Evolutionary conservation across 2,797 vertebrate species (phyloP).

Genomic region (Dendrocincla fuliginosa): DNA sequence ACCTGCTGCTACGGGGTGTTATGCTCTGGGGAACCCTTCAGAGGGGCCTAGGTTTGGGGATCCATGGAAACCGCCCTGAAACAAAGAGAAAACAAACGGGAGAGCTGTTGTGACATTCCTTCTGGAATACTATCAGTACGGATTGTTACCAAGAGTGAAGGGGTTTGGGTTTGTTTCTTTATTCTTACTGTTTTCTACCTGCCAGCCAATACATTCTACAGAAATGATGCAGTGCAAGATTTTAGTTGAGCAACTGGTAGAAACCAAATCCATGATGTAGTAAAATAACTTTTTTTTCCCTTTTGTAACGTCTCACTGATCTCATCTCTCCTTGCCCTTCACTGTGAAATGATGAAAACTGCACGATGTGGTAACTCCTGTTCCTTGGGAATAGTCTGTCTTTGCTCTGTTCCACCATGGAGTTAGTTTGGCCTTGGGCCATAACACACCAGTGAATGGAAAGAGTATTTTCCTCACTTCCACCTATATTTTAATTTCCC

Average conservation of each 20-base stretch:
- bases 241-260: neutral
- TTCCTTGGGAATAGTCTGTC: constrained; percentile 33
- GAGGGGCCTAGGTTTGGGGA: constrained; percentile 44
- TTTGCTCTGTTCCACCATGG: neutral
- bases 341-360: constrained; percentile 44
- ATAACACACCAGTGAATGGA: neutral
- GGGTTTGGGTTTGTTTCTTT: neutral
- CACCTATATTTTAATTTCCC: neutral
- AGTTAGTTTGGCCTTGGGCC: neutral
- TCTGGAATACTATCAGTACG: constrained; percentile 42
- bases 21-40: constrained; percentile 19
- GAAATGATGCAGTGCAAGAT: neutral
- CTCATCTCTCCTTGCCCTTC: constrained; percentile 31
- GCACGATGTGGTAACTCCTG: constrained; percentile 4
- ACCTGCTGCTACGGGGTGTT: constrained; percentile 18
- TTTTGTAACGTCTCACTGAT: neutral
- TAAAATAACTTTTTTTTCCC: neutral
- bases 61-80: constrained; percentile 65
- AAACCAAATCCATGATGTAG: neutral
- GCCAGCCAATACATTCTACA: neutral
- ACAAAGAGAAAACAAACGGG: constrained; percentile 60
- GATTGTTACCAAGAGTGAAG: neutral
- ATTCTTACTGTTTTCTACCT: neutral
- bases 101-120: constrained; percentile 46
- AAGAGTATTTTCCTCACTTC: neutral